Evolutionary conservation across 2,888 invertebrate species (phyloP), one percentile per base, ranked within the genome.

Genomic region (Criorhina ranunculi): DNA sequence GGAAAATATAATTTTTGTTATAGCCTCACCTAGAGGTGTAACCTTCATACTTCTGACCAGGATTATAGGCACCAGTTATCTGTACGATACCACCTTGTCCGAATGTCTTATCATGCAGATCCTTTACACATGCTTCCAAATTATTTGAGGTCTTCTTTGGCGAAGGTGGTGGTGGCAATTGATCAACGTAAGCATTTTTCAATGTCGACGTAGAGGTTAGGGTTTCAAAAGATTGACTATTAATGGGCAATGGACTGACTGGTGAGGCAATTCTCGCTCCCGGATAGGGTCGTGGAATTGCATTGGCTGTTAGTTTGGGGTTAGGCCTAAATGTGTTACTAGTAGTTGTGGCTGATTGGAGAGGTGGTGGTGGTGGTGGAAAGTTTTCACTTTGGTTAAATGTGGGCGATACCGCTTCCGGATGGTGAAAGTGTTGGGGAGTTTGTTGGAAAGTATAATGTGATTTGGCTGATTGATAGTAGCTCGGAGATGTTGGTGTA

Each of bases 1-100:
- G 9, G 8, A 0, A 35, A 9, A 55, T 31, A 4, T 8, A 24
- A 11, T 15, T 8, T 53, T 55, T 17, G 24, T 31, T 37, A 2
- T 1, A 12, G 24, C 83, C 93, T 93, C 87, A 94, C 94, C 94
- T 94, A 66, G 94, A 94, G 11, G 95, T 94, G 88, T 94, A 95
- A 66, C 94, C 95, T 88, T 95, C 95, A 88, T 95, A 95, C 86
- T 93, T 94, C 87, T 90, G 90, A 31, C 91, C 90, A 29, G 91
- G 90, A 87, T 87, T 87, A 37, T 90, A 90, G 35, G 89, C 88
- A 46, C 88, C 88, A 24, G 90, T 90, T 35, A 90, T 87, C 70
- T 91, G 90, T 29, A 91, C 89, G 9, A 91, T 89, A 11, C 91
- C 91, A 64, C 91, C 91, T 55, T 90, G 91, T 19, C 92, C 92